Evolutionary conservation across 37 sponge, comb jelly and placozoan species (phyloP).

Genomic region (Petrosia ficiformis): DNA sequence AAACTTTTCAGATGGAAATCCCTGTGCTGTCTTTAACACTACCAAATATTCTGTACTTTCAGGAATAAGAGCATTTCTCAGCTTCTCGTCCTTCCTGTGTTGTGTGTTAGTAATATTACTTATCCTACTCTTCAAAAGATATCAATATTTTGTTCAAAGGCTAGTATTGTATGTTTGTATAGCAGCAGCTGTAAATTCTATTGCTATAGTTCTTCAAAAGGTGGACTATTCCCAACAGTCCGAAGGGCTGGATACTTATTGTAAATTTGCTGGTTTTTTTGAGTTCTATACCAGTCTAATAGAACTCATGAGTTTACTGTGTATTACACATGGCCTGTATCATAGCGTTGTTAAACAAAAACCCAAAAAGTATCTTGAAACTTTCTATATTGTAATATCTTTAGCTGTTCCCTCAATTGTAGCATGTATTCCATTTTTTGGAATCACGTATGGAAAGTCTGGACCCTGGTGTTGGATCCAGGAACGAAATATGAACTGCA

Average conservation of each 20-base stretch:
- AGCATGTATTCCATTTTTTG: slow-evolving; percentile 60
- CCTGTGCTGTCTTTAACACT: neutral
- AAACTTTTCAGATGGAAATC: neutral
- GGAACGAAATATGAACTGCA: neutral
- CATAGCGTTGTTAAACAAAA: neutral
- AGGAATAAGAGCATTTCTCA: neutral
- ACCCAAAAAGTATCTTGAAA: slow-evolving; percentile 14
- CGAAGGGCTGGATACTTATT: neutral
- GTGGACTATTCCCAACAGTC: slow-evolving; percentile 16
- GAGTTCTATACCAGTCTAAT: slow-evolving; percentile 29
- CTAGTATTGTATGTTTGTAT: slow-evolving; percentile 77
- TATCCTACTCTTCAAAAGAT: slow-evolving; percentile 74
- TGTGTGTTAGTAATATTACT: slow-evolving; percentile 23
- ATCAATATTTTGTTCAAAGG: slow-evolving; percentile 72
- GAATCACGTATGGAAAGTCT: slow-evolving; percentile 50
- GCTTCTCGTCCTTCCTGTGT: neutral
- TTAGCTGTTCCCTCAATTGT: slow-evolving; percentile 38
- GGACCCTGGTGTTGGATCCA: slow-evolving; percentile 81
- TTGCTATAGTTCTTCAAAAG: slow-evolving; percentile 27
- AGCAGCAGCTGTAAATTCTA: slow-evolving; percentile 40
- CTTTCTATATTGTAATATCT: slow-evolving; percentile 19
- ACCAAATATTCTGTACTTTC: neutral
- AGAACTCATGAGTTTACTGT: slow-evolving; percentile 18
- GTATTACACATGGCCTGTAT: slow-evolving; percentile 11
- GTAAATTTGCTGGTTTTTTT: slow-evolving; percentile 29